Evolutionary conservation across 23 tunicate species (phyloP).

Genomic region (Diplosoma virens): DNA sequence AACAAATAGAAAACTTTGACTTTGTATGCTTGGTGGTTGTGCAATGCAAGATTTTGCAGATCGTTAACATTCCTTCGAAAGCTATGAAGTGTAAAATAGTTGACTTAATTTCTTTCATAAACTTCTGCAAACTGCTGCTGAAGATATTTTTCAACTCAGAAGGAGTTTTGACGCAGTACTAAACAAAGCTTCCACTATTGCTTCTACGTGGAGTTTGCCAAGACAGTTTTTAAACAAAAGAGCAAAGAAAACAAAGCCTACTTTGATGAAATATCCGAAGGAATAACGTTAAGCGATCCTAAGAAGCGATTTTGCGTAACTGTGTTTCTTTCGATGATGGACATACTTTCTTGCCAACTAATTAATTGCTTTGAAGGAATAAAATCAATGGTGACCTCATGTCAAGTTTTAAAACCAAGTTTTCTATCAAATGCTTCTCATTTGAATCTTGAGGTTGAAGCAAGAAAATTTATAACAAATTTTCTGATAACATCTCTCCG

Average conservation of each 20-base stretch:
- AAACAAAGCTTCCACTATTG: not conserved
- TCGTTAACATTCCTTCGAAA: no score
- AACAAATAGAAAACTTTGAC: not conserved
- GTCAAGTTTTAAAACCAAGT: not conserved
- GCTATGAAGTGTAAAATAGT: no score
- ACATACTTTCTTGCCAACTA: not conserved
- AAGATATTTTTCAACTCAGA: no score
- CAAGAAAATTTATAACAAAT: no score
- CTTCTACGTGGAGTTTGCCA: not conserved
- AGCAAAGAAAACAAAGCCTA: not conserved
- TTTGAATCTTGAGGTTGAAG: not conserved
- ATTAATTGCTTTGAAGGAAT: no score
- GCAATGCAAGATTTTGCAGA: not conserved
- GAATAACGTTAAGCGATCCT: not conserved
- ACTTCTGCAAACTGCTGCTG: no score
- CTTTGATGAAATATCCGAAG: not conserved
- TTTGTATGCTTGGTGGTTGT: not conserved
- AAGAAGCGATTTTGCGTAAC: not conserved
- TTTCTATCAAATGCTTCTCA: not conserved
- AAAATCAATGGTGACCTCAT: not conserved
- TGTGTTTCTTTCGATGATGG: not conserved
- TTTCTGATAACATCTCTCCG: not conserved
- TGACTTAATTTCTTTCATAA: no score
- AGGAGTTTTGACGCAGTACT: not conserved
- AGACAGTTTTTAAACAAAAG: not conserved